Evolutionary conservation across 2,797 vertebrate species (phyloP), one percentile per base, ranked within the genome.

Genomic region (Strix occidentalis): DNA sequence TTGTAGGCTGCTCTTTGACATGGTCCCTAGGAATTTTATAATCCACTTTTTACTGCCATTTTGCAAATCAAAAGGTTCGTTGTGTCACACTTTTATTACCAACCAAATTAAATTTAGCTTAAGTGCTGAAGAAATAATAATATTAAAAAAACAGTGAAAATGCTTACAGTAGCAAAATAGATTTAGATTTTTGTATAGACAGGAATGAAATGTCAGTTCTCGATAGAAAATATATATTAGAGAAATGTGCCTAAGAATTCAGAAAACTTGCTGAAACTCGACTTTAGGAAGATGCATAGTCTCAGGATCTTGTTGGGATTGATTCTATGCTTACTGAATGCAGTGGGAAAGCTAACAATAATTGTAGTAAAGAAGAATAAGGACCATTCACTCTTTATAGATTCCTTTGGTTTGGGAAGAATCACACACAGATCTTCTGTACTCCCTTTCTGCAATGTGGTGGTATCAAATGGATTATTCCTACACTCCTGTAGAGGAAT

Each of bases 71-170:
- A 29, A 43, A 46, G n/a, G 26, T 82, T 95, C 39, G 17, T 81
- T 84, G 53, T 83, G n/a, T 87, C 93, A 91, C n/a, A 50, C 16
- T 93, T 95, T 64, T 95, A 95, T 95, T 97, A 84, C n/a, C 70
- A 74, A 90, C 60, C 66, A 97, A 97, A 97, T 94, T 89, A 95
- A 97, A 71, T 97, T 97, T 93, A 92, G 75, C 80, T 96, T 93
- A 96, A 94, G 83, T 95, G 60, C 60, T 80, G 16, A 88, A 94
- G 84, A 96, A 97, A 89, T 95, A 92, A 90, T 92, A 86, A 18
- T 15, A 10, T 12, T 45, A 4, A 8, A 45, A 45, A 13, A 35
- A 37, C 21, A 78, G 72, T 69, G 29, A 86, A 90, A 96, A 91
- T 95, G 78, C 64, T 90, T 98, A 93, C 64, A 37, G 60, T 87